phyloP scores from a whole-genome alignment of 2,113 vertebrate species.

The Tautogolabrus adspersus region DNA sequence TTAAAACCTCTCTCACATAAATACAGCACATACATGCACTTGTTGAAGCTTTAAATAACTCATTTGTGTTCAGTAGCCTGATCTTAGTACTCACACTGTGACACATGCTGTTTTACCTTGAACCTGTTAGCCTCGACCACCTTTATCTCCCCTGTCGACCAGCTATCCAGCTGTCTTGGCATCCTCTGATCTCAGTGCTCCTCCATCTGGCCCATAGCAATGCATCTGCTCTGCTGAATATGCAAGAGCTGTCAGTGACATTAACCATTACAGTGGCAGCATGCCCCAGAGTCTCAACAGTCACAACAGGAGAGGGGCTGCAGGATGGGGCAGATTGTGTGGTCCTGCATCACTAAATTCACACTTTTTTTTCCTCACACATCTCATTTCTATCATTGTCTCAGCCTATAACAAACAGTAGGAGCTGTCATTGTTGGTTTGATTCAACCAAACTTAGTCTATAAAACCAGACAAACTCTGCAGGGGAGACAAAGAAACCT shows the following conservation, averaged over 20 bases:
- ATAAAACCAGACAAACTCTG: not conserved
- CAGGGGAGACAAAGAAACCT: constrained; percentile 9
- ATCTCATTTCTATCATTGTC: not conserved
- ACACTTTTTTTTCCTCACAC: not conserved
- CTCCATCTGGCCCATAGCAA: constrained; percentile 5
- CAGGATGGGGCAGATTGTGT: constrained; percentile 22
- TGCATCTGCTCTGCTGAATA: constrained; percentile 18
- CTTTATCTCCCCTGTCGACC: constrained; percentile 1
- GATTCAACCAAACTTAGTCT: constrained; percentile 5
- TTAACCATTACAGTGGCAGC: not conserved
- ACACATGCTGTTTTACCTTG: constrained; percentile 1
- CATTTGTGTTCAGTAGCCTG: not conserved
- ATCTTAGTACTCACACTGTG: not conserved
- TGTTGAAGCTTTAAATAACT: not conserved
- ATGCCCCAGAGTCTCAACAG: not conserved
- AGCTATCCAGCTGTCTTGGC: constrained; percentile 19
- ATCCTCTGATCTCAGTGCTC: not conserved
- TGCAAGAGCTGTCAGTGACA: constrained; percentile 25
- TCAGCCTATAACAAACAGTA: not conserved
- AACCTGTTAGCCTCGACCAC: constrained; percentile 1
- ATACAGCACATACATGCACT: not conserved
- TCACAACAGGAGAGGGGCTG: constrained; percentile 6
- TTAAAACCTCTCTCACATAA: not conserved
- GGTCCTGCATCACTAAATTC: not conserved
- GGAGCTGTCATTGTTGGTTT: not conserved